Evolutionary conservation across 1,140 invertebrate species (phyloP).

Genomic region (Oncopodura yosiiana): DNA sequence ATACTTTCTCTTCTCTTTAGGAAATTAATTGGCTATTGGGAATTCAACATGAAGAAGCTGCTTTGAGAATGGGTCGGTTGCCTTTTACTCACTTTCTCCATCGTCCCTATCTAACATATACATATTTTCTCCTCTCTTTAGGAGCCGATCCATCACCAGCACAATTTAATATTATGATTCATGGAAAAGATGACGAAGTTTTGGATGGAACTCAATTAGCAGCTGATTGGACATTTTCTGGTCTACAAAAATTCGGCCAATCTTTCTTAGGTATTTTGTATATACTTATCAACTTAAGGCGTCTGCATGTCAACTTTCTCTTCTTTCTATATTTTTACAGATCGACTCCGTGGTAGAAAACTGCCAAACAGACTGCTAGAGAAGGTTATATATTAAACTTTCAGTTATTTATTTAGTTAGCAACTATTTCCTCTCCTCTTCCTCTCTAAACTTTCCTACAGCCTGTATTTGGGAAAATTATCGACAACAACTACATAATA

Average conservation of each 20-base stretch:
- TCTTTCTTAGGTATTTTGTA: conserved; percentile 70
- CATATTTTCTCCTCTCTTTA: conserved; percentile 39
- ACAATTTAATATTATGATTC: conserved; percentile 86
- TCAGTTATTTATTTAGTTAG: not conserved
- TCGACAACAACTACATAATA: too few relatives aligned
- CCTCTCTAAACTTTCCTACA: too few relatives aligned
- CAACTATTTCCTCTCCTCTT: not conserved
- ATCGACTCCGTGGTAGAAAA: conserved; percentile 65
- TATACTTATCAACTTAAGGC: not conserved
- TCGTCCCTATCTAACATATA: not conserved
- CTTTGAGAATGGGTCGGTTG: conserved; percentile 68
- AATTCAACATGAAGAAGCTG: conserved; percentile 62
- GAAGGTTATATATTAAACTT: conserved; percentile 53
- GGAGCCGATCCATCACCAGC: conserved; percentile 86
- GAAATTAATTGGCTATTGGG: conserved; percentile 1
- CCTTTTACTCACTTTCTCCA: not conserved
- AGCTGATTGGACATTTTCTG: conserved; percentile 85
- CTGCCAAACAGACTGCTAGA: conserved; percentile 74
- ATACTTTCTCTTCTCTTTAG: not conserved
- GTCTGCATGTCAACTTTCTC: not conserved
- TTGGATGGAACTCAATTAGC: conserved; percentile 83
- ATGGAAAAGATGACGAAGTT: conserved; percentile 71
- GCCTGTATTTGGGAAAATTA: too few relatives aligned
- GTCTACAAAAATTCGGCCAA: conserved; percentile 88
- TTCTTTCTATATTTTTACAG: not conserved